phyloP scores from a whole-genome alignment of 2,797 vertebrate species.

The Lagocephalus sceleratus region DNA sequence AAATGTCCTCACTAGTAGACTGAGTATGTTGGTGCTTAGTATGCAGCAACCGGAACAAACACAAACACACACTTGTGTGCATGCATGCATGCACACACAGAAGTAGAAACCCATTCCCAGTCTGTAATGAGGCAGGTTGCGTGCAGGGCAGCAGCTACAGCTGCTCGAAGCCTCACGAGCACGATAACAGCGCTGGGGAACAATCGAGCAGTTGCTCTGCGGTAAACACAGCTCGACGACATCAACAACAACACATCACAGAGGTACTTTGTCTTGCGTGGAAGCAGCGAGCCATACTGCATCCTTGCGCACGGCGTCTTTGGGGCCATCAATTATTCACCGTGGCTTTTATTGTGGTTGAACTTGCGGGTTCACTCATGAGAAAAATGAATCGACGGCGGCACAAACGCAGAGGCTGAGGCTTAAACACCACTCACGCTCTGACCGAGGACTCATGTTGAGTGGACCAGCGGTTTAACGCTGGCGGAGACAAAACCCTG shows the following conservation, averaged over 20 bases:
- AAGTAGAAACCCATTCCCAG: slow-evolving; percentile 4
- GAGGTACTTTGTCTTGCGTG: slow-evolving; percentile 36
- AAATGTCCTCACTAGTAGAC: too few species aligned
- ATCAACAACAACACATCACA: slow-evolving; percentile 1
- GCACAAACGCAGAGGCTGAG: neutral
- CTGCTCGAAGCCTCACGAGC: neutral
- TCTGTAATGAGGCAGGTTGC: slow-evolving; percentile 6
- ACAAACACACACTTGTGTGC: too few species aligned
- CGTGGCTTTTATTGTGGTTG: slow-evolving; percentile 37
- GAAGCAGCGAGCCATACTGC: slow-evolving; percentile 38
- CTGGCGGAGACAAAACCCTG: too few species aligned
- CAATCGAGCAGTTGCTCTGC: slow-evolving; percentile 6
- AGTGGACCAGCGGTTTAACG: too few species aligned
- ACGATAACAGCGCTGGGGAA: slow-evolving; percentile 4
- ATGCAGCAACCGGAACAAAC: too few species aligned
- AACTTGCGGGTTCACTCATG: slow-evolving; percentile 22
- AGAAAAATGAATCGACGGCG: slow-evolving; percentile 12
- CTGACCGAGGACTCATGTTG: too few species aligned
- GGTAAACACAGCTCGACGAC: slow-evolving; percentile 20
- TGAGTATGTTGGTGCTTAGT: too few species aligned
- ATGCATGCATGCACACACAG: too few species aligned
- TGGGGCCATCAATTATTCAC: slow-evolving; percentile 53
- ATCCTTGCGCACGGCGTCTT: slow-evolving; percentile 25
- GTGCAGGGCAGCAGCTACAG: slow-evolving; percentile 9
- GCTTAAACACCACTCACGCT: too few species aligned